These are phyloP conservation scores for Lophochroa leadbeateri DNA, from an alignment of 2,113 vertebrate species.

Conservation along the genomic window DNA sequence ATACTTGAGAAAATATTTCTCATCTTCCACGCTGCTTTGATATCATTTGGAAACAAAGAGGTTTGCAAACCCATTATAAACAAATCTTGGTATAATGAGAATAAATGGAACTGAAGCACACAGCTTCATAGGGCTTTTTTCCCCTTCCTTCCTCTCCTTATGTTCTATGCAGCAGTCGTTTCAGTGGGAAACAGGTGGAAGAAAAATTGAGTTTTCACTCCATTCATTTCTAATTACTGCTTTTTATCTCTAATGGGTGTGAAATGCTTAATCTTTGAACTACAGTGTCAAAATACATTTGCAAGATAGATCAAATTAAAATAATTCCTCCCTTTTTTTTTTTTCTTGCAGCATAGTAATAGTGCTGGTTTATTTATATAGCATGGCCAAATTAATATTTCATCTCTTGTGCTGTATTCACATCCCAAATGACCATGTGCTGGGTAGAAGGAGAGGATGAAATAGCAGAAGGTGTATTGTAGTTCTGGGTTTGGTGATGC, in stretches of 20 bases:
- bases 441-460: not conserved
- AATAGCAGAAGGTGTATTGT: not conserved
- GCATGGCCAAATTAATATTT: not conserved
- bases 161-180: not conserved
- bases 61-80: not conserved
- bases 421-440: fast-evolving
- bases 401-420: not conserved
- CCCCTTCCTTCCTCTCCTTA: not conserved
- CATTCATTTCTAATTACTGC: not conserved
- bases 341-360: not conserved
- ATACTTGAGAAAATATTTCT: not conserved
- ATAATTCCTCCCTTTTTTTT: not conserved
- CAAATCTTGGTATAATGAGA: not conserved
- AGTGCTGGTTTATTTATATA: not conserved
- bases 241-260: not conserved
- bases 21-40: not conserved
- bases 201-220: conserved; percentile 11
- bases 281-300: not conserved
- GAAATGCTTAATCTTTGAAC: conserved; percentile 11
- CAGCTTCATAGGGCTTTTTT: not conserved
- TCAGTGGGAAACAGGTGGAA: conserved; percentile 3
- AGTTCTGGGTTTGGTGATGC: not conserved
- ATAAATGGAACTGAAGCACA: not conserved
- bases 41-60: not conserved
- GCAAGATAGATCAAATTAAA: not conserved